Evolutionary conservation across 2,797 vertebrate species (phyloP), one percentile per base, ranked within the genome.

Genomic region (Sitta carolinensis): DNA sequence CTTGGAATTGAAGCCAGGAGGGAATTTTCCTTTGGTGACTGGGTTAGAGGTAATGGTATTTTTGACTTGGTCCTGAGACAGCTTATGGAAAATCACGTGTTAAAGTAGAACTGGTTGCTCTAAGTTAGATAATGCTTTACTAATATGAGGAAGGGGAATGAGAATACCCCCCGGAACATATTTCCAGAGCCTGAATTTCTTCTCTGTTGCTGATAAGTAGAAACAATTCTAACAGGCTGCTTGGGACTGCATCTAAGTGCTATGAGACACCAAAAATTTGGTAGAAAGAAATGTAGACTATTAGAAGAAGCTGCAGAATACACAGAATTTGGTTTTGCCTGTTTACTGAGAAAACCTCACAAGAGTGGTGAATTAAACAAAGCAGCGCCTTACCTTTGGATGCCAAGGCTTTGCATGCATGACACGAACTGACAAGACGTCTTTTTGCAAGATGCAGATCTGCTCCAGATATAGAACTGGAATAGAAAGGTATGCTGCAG

Each of bases 281-380:
- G 26, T 22, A 47, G 47, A 64, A 57, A 57, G 42, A 52, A 32
- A 57, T 47, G 40, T 4, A 61, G 73, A 76, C 66, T 36, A 23
- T 67, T 72, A 66, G 80, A 96, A 75, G 40, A 91, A 86, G 59
- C 63, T 90, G 77, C 63, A 82, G 80, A 86, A 78, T 76, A 81
- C 66, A 63, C 62, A 79, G 70, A 42, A 74, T 64, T 82, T 59
- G 47, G 74, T 91, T 93, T 84, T 90, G 63, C 61, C 54, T 88
- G 2, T 91, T 95, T 96, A 94, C 96, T 94, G 87, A 96, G 91
- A 94, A 94, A 91, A 95, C 34, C 50, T 85, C 82, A 79, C 77
- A 51, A 76, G 94, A 62, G 79, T 61, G 0, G 64, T 40, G 59
- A 90, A 69, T 91, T 92, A 67, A 88, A 86, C 77, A 79, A 89